Base-by-base conservation (phyloP, 2,888 invertebrate genomes). In the Synanthedon myopaeformis region DNA sequence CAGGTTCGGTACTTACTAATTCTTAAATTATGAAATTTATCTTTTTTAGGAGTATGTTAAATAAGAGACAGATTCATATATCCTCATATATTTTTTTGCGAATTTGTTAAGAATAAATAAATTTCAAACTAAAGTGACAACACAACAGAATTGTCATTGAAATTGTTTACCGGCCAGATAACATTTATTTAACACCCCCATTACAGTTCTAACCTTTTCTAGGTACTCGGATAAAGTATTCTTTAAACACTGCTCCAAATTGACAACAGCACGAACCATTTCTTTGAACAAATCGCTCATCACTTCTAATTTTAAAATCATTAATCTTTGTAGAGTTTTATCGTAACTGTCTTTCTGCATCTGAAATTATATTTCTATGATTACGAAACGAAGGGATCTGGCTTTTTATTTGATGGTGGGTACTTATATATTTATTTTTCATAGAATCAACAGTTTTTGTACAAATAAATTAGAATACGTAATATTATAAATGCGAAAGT, bases 291-390 rank as follows among this genome's bases (percentile, higher is more conserved):
- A 59, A 1, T 67, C 55, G 0, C 57, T 60, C 70, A 79, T 72
- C 0, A 67, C 61, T 6, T 66, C 58, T 3, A 69, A 52, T 53
- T 80, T 79, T 1, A 82, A 56, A 0, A 59, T 52, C 8, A 76
- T 62, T 1, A 82, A 58, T n/a, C 82, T 65, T 52, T 74, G 66
- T 11, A 82, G 65, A 0, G 73, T 68, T 51, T 65, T 53, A 51
- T 70, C 67, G 55, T 75, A 82, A 52, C 66, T 69, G 41, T 82
- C 82, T 51, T 58, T 69, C 58, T 74, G 71, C 64, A 82, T 73
- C 82, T 82, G 63, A n/a, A 72, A 74, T 12, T 54, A 14, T 12
- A 42, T 51, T 8, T n/a, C 10, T 51, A 14, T 19, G 51, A 45
- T 51, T 11, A 51, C 28, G 19, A 10, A 35, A 35, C 35, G 35